Evolutionary conservation across 2,888 invertebrate species (phyloP).

Genomic region (Cinara cedri): DNA sequence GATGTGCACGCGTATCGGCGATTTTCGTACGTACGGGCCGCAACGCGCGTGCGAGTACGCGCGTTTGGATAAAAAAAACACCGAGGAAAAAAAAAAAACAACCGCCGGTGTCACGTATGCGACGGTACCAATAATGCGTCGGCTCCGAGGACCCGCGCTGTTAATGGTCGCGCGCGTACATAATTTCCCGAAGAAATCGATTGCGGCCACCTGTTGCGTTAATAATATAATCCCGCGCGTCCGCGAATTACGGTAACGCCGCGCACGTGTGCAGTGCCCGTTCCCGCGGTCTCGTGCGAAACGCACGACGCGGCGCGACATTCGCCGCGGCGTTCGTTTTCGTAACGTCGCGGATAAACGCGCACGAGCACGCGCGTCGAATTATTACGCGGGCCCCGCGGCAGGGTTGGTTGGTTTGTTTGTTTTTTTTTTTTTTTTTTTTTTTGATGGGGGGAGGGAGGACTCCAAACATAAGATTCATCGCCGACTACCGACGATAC

Average conservation of each 20-base stretch:
- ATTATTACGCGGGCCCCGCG: too few species aligned
- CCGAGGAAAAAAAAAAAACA: not conserved
- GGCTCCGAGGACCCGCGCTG: constrained; percentile 7
- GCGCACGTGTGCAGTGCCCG: not conserved
- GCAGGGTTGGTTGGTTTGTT: too few species aligned
- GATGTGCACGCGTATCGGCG: not conserved
- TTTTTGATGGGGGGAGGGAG: too few species aligned
- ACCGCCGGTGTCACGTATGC: not conserved
- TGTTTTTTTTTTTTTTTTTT: too few species aligned
- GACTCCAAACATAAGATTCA: too few species aligned
- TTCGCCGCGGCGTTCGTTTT: not conserved
- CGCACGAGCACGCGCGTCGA: not conserved
- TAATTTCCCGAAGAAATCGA: constrained; percentile 43
- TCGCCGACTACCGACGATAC: too few species aligned
- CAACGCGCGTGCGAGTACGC: not conserved
- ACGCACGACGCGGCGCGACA: not conserved
- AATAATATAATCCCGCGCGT: constrained; percentile 11
- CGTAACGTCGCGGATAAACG: not conserved
- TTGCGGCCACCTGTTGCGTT: constrained; percentile 44
- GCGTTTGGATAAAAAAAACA: not conserved
- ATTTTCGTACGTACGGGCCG: too few species aligned
- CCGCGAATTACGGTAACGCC: not conserved
- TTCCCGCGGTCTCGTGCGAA: too few species aligned
- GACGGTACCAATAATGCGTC: not conserved
- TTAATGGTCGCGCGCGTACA: not conserved